phyloP scores from a whole-genome alignment of 2,113 vertebrate species.

The Daboia siamensis region DNA sequence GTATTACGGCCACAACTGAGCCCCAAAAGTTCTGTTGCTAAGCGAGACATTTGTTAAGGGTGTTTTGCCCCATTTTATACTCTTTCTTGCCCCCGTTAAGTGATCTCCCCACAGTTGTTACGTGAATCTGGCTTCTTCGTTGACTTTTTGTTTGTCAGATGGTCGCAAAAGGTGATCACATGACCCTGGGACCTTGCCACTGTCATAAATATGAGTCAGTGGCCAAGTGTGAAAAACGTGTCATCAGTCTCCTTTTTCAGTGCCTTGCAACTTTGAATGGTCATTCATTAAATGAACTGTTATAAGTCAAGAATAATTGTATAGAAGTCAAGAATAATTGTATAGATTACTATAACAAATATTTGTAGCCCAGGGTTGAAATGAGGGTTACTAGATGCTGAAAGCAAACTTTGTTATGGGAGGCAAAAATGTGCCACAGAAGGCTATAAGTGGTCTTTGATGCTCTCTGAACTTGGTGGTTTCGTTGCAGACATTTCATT shows the following conservation, averaged over 20 bases:
- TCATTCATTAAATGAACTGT: not conserved
- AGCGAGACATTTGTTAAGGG: not conserved
- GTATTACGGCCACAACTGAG: no score
- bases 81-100: no score
- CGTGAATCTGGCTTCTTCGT: not conserved
- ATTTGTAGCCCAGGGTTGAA: not conserved
- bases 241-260: no score
- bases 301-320: not conserved
- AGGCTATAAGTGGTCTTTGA: not conserved
- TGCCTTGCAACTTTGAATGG: not conserved
- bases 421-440: no score
- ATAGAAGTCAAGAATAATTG: not conserved
- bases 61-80: not conserved
- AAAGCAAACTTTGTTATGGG: no score
- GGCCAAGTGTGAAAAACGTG: not conserved
- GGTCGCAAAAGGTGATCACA: not conserved
- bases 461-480: not conserved
- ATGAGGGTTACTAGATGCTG: not conserved
- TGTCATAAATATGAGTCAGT: not conserved
- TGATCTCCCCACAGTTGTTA: not conserved
- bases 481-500: not conserved
- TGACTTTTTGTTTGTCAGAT: not conserved
- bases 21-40: not conserved
- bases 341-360: not conserved
- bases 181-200: not conserved